These are phyloP conservation scores for Dasypogon diadema DNA, from an alignment of 2,888 invertebrate genomes.

Conservation along the genomic window DNA sequence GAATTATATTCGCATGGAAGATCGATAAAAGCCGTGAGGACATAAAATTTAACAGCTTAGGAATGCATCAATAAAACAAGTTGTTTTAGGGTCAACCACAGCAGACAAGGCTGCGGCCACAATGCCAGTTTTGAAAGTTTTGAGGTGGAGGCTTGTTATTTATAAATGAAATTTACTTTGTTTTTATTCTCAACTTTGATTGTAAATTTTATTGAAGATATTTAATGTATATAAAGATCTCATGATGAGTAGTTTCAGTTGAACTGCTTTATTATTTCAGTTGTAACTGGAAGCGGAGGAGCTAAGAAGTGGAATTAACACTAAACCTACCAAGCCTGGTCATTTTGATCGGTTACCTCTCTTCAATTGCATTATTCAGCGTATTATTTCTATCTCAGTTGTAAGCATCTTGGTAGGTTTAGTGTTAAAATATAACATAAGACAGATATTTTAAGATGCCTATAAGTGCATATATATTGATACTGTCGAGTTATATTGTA, in stretches of 20 bases:
- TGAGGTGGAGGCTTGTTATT: constrained; percentile 3
- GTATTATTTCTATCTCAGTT: too few relatives aligned
- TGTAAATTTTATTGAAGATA: not conserved
- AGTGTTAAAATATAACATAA: too few relatives aligned
- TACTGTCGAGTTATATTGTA: too few relatives aligned
- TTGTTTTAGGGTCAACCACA: constrained; percentile 27
- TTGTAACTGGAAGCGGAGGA: not conserved
- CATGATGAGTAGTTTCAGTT: not conserved
- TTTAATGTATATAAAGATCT: not conserved
- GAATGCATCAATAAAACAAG: constrained; percentile 25
- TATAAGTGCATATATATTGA: too few relatives aligned
- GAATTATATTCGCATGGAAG: constrained; percentile 27
- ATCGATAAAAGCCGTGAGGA: constrained; percentile 22
- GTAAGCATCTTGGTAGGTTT: too few relatives aligned
- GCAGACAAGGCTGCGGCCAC: not conserved
- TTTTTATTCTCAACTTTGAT: not conserved
- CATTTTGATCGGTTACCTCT: too few relatives aligned
- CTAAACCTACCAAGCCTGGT: too few relatives aligned
- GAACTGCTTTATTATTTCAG: not conserved
- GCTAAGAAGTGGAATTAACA: too few relatives aligned
- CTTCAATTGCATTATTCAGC: too few relatives aligned
- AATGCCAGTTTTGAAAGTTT: constrained; percentile 3
- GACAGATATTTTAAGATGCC: too few relatives aligned
- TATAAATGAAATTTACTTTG: not conserved
- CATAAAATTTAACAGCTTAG: constrained; percentile 11